Evolutionary conservation across 2,888 invertebrate genomes (phyloP).

Genomic region (Drosophila atroscutellata): DNA sequence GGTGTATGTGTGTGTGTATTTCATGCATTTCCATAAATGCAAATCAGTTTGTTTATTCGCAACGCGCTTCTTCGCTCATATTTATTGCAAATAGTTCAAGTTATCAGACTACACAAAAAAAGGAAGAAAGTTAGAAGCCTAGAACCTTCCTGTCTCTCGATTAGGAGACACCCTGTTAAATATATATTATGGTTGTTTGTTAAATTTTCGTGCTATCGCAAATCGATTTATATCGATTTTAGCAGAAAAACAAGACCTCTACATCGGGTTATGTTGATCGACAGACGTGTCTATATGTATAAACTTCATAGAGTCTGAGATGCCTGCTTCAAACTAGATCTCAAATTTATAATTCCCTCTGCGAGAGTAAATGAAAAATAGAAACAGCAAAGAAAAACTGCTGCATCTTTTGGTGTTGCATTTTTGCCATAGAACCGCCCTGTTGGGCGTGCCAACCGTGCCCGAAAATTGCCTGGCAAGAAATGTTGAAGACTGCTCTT

Average conservation of each 20-base stretch:
- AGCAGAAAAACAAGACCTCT: neutral
- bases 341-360: neutral
- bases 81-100: slow-evolving; percentile 72
- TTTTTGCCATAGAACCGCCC: neutral
- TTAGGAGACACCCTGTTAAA: neutral
- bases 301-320: neutral
- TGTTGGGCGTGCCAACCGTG: slow-evolving; percentile 21
- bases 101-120: slow-evolving; percentile 27
- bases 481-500: slow-evolving; percentile 32
- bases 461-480: slow-evolving; percentile 35
- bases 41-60: slow-evolving; percentile 79
- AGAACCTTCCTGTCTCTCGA: neutral
- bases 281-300: neutral
- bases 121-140: neutral
- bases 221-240: neutral
- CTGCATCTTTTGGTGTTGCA: slow-evolving; percentile 48
- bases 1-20: slow-evolving; percentile 49
- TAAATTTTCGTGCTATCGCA: neutral
- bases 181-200: neutral
- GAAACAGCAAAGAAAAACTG: slow-evolving; percentile 25
- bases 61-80: slow-evolving; percentile 58
- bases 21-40: slow-evolving; percentile 82
- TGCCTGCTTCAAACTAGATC: neutral
- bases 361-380: neutral
- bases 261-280: neutral